Evolutionary conservation across 2,797 vertebrate genomes (phyloP), one percentile per base, ranked within the genome.

Genomic region (Siniperca obscura): DNA sequence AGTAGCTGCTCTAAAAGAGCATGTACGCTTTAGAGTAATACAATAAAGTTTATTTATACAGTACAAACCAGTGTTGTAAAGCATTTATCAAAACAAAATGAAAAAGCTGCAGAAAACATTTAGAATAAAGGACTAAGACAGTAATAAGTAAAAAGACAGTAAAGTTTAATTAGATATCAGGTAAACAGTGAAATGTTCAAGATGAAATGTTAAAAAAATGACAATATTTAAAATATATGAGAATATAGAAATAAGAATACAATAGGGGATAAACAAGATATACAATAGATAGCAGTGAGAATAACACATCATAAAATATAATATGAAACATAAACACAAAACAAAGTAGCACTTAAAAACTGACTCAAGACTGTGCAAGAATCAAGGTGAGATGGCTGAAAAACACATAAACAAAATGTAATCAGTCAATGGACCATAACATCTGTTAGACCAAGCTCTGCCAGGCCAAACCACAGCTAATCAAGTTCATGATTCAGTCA

Each of bases 401-500:
- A 71, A 16, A 27, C 19, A 44, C 65, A 17, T 2, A 1, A 8
- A 42, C 7, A 21, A 56, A 70, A 64, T 21, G 1, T 5, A 14
- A 73, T 46, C 38, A 17, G n/a, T 65, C n/a, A 64, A 44, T 11
- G 16, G n/a, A 22, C 44, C 44, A 7, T 11, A 55, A 44, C 22
- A 62, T 69, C 27, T 42, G 44, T 38, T 44, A 38, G 40, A 52
- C 38, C 11, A 14, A 61, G 36, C 44, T 53, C 22, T 64, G 60
- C 59, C 60, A 64, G 11, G 16, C 10, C n/a, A 21, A 61, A 34
- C 38, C 34, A 62, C 66, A 53, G 25, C 22, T 46, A 27, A 62
- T 79, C 25, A 44, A 68, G 21, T 62, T 11, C 13, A 38, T 34
- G 38, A 30, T 57, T 78, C 60, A 79, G 40, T 72, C 56, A 19